A percentile compares a stretch with the other conserved stretches of the same genome.
Conservation (phyloP, 2,888 invertebrate species). For the Ichneumon xanthorius region DNA sequence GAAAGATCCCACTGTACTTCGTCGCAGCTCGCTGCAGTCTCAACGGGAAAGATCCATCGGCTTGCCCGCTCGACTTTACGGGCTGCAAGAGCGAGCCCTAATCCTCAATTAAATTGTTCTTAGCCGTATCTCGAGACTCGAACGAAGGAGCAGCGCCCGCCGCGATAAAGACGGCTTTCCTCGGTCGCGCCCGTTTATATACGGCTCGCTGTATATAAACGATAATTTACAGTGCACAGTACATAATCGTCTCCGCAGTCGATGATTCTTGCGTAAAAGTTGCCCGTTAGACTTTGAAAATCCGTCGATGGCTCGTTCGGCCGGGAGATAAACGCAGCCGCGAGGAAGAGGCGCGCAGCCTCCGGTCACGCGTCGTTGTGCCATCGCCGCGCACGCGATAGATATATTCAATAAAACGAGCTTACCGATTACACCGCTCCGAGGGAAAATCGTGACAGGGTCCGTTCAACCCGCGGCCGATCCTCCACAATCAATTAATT, state of each 20-base stretch:
- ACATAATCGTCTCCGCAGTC: conserved; percentile 8
- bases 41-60: conserved; percentile 27
- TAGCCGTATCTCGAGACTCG: conserved; percentile 64
- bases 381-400: conserved; percentile 39
- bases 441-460: conserved; percentile 54
- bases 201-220: conserved; percentile 15
- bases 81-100: conserved; percentile 63
- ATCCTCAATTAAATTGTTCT: conserved; percentile 75
- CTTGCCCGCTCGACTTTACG: conserved; percentile 67
- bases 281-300: conserved; percentile 11
- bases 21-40: conserved; percentile 1
- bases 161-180: conserved; percentile 71
- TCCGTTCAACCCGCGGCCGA: conserved; percentile 38
- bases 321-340: not conserved
- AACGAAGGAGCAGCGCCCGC: conserved; percentile 18
- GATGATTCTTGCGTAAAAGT: conserved; percentile 45
- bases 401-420: conserved; percentile 52
- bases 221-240: conserved; percentile 20
- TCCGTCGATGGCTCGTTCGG: conserved; percentile 5
- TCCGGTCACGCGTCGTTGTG: conserved; percentile 12
- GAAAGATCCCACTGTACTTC: not conserved
- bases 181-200: conserved; percentile 22
- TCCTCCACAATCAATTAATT: conserved; percentile 46
- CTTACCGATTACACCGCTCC: conserved; percentile 50
- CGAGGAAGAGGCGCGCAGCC: not conserved